Base-by-base conservation (phyloP, 2,113 vertebrate species). In the Papio anubis region DNA sequence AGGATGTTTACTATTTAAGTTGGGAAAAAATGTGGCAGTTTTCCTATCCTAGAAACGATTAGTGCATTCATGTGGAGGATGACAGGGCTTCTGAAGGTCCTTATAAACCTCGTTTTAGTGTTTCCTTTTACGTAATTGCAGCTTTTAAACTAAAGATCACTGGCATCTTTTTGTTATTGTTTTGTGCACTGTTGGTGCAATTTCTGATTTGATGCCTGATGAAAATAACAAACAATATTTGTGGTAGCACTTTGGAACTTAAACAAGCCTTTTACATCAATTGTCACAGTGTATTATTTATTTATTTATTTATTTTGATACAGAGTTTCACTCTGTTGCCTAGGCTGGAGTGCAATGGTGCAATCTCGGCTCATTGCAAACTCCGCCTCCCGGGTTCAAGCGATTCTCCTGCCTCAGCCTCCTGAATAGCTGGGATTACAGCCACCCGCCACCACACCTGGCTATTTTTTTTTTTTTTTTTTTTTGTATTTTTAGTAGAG, bases 121-220 rank as follows among this genome's bases (percentile, higher is more conserved):
- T 27, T 98, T 97, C 97, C 98, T 97, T 96, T 97, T 95, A 83
- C 79, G 83, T 84, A 97, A 52, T 83, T 25, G 64, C 75, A 59
- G 86, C 96, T 89, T 95, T 94, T 96, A 95, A 97, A 91, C 72
- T n/a, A 30, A 91, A 92, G 73, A 83, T 82, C 86, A 17, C 20
- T 64, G 43, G 11, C 57, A 2, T 80, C 25, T 43, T 92, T 88
- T 72, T 88, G 21, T 96, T 88, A 78, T 59, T 84, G 94, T 48
- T 95, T 88, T 55, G 79, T 89, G 90, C 88, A 59, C 59, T 79
- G 87, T 76, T 66, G 50, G 6, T 80, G 17, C 18, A 40, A 45
- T 68, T 64, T 32, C 27, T 83, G 73, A 75, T 72, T 89, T 43
- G 76, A 93, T 93, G 57, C 50, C 79, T 59, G 32, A 73, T 25